Evolutionary conservation across 2,888 invertebrate species (phyloP), one percentile per base, ranked within the genome.

Genomic region (Anoplius nigerrimus): DNA sequence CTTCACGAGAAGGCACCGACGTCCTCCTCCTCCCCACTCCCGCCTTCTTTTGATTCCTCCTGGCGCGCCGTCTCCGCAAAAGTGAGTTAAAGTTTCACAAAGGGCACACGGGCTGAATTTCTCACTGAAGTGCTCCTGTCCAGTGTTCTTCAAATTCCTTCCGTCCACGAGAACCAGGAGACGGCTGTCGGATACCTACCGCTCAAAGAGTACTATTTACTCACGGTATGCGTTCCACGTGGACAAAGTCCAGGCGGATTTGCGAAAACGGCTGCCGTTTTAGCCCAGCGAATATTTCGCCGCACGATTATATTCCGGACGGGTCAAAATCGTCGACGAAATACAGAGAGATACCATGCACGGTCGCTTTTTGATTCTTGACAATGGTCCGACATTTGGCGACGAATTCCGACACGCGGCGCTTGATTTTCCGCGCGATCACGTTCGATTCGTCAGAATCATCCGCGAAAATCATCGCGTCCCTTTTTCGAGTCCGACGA

Each of bases 1-100:
- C 34, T 34, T 6, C 34, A 6, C 34, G 34, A 34, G 34, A 22
- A 53, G 20, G 22, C 13, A 21, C 34, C 8, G 34, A 11, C 55
- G 11, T 48, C 42, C 42, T 34, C 22, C 51, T 27, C 24, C 42
- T 13, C 34, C 11, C 22, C 51, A 18, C 24, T 27, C 20, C 34
- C 11, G 4, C 34, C 34, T 61, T 62, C 71, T 68, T 79, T 72
- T 71, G 74, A 77, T 77, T 79, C 75, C 70, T 79, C 74, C 60
- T 63, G 66, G 74, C 65, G 72, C 58, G 24, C 24, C 42, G 52
- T 51, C 73, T 74, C 69, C 71, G 78, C 78, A 69, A 60, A 52
- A 77, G 72, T 72, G 72, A 74, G 77, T 75, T 74, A 68, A 72
- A 79, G 68, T 79, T 79, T 77, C 74, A 75, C 79, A 79, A 79